These are phyloP conservation scores for Volucella bombylans DNA, from an alignment of 2,888 invertebrate genomes.

Conservation along the genomic window DNA sequence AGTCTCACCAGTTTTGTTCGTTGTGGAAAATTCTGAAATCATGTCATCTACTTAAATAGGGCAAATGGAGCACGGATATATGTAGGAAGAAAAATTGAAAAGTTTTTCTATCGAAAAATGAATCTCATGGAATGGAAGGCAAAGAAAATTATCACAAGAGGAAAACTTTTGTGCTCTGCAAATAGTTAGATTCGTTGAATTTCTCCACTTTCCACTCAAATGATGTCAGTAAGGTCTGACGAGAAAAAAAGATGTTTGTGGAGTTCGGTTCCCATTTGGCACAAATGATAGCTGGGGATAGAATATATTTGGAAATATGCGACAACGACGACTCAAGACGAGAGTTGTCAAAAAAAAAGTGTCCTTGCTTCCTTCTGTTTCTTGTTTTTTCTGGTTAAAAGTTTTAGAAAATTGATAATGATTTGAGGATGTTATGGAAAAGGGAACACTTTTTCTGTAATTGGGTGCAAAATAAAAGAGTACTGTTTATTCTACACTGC, in stretches of 20 bases:
- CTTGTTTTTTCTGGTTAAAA: no score
- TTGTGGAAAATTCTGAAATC: slow-evolving; percentile 33
- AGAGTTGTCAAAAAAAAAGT: no score
- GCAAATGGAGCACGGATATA: slow-evolving; percentile 63
- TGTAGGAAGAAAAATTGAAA: slow-evolving; percentile 27
- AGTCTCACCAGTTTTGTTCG: neutral
- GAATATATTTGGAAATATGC: slow-evolving; percentile 19
- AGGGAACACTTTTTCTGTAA: no score
- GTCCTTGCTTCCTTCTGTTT: no score
- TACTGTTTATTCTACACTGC: no score
- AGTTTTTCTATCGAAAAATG: slow-evolving; percentile 44
- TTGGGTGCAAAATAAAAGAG: no score
- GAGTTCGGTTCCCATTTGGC: slow-evolving; percentile 28
- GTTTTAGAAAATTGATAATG: no score
- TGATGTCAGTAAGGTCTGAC: slow-evolving; percentile 5
- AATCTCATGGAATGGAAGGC: slow-evolving; percentile 41
- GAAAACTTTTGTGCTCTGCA: slow-evolving; percentile 41
- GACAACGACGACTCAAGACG: neutral
- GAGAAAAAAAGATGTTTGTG: slow-evolving; percentile 8
- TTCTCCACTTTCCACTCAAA: slow-evolving; percentile 37
- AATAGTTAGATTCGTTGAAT: slow-evolving; percentile 47
- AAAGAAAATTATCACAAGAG: slow-evolving; percentile 56
- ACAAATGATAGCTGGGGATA: slow-evolving; percentile 35
- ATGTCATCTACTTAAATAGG: slow-evolving; percentile 51
- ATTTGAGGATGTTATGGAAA: no score